Evolutionary conservation across 2,113 vertebrate genomes (phyloP).

Genomic region (Hyla sarda): DNA sequence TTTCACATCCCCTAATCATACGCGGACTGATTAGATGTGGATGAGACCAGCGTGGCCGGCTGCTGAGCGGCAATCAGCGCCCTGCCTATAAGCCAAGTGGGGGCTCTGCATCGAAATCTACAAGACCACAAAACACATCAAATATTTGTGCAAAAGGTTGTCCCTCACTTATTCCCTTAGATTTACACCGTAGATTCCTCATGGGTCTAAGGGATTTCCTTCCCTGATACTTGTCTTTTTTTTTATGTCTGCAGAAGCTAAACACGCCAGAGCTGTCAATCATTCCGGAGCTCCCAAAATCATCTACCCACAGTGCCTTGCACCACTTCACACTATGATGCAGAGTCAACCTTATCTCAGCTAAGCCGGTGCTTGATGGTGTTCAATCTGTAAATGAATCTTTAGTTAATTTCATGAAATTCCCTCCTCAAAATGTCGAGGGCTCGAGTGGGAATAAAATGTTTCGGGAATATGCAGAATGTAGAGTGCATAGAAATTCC

Average conservation of each 20-base stretch:
- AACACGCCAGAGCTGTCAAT: neutral
- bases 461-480: neutral
- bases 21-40: conserved; percentile 28
- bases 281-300: neutral
- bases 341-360: conserved; percentile 33
- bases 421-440: neutral
- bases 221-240: neutral
- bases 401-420: neutral
- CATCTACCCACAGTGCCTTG: conserved; percentile 14
- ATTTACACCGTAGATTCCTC: neutral
- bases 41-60: conserved; percentile 3
- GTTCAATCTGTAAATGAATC: conserved; percentile 34
- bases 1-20: conserved; percentile 36
- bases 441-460: neutral
- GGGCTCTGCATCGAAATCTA: conserved; percentile 14
- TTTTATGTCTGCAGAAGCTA: neutral
- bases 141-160: conserved; percentile 16
- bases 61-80: conserved; percentile 32
- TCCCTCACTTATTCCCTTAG: neutral
- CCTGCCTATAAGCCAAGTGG: conserved; percentile 22
- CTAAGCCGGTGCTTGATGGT: conserved; percentile 5
- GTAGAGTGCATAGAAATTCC: neutral
- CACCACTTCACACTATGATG: neutral
- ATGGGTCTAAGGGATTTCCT: neutral
- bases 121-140: neutral